phyloP scores from a whole-genome alignment of 2,888 invertebrate species.

The Merodon equestris region DNA sequence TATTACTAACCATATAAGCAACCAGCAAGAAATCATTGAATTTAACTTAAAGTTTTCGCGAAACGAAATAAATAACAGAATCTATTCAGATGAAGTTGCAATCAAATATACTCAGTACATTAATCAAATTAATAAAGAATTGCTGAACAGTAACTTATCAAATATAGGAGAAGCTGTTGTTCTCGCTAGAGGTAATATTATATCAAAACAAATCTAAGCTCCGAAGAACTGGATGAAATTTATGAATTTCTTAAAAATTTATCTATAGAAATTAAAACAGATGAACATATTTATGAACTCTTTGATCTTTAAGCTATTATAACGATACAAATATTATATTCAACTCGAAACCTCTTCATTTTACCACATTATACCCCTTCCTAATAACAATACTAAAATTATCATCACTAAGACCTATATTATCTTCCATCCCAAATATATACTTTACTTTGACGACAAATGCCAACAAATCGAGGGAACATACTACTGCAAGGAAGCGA shows the following conservation, averaged over 20 bases:
- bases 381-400: too few species aligned
- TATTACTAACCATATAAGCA: slow-evolving; percentile 23
- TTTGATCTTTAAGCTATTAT: slow-evolving; percentile 34
- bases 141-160: slow-evolving; percentile 3
- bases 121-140: slow-evolving; percentile 21
- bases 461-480: too few species aligned
- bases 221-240: slow-evolving; percentile 1
- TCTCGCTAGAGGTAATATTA: background rate
- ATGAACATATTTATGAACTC: slow-evolving; percentile 50
- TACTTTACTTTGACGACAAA: too few species aligned
- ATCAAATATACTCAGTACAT: slow-evolving; percentile 11
- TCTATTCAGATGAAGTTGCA: slow-evolving; percentile 1
- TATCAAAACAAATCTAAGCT: slow-evolving; percentile 13
- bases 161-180: background rate
- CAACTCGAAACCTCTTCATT: background rate
- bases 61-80: slow-evolving; percentile 6
- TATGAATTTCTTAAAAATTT: background rate
- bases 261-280: slow-evolving; percentile 13
- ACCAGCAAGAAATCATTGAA: slow-evolving; percentile 22
- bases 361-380: slow-evolving; percentile 5
- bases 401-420: too few species aligned
- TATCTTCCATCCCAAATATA: too few species aligned
- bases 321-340: slow-evolving; percentile 9
- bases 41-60: background rate
- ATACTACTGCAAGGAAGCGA: too few species aligned